Conservation (phyloP, 2,888 invertebrate genomes). For the Apotomis turbidana region DNA sequence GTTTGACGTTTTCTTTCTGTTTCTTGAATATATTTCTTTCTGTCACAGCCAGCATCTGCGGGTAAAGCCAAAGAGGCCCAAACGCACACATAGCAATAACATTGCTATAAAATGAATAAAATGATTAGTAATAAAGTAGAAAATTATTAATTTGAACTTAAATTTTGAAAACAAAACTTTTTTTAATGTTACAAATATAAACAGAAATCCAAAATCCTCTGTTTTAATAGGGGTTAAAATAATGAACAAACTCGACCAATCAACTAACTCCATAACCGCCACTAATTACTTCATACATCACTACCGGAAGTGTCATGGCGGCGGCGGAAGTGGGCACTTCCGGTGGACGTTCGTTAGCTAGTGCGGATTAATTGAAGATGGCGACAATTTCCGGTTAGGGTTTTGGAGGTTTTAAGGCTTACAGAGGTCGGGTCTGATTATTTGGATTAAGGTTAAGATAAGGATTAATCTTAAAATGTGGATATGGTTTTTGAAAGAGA, state of each 20-base stretch:
- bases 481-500: slow-evolving; percentile 1
- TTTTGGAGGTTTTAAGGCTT: slow-evolving; percentile 26
- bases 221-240: background rate
- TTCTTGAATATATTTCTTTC: too few relatives aligned
- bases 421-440: background rate
- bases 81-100: too few relatives aligned
- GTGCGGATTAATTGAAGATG: slow-evolving; percentile 37
- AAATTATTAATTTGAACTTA: too few relatives aligned
- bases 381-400: slow-evolving; percentile 32
- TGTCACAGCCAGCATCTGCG: too few relatives aligned
- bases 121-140: too few relatives aligned
- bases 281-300: slow-evolving; percentile 32
- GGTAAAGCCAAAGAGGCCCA: too few relatives aligned
- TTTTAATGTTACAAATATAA: too few relatives aligned
- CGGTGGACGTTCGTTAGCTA: slow-evolving; percentile 30
- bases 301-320: slow-evolving; percentile 35
- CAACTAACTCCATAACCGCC: slow-evolving; percentile 16
- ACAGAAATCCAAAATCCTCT: background rate
- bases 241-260: slow-evolving; percentile 18
- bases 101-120: too few relatives aligned
- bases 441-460: background rate
- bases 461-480: slow-evolving; percentile 3
- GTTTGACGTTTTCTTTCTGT: too few relatives aligned
- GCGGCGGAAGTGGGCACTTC: slow-evolving; percentile 35
- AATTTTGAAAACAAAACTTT: too few relatives aligned